Conservation (phyloP, 2,797 vertebrate genomes). For the Chelon labrosus region DNA sequence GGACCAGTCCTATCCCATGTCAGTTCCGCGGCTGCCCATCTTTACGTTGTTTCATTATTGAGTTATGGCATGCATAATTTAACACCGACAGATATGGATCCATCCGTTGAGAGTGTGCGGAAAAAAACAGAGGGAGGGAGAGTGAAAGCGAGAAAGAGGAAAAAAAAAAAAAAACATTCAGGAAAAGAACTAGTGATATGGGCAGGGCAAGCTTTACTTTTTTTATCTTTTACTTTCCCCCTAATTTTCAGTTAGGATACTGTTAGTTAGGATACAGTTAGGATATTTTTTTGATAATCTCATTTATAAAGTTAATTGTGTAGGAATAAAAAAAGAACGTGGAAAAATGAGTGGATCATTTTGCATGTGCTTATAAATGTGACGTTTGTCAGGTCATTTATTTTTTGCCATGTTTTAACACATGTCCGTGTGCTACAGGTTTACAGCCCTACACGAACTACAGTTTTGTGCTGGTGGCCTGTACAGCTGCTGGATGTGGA, state of each 20-base stretch:
- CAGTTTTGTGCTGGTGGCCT: conserved; percentile 89
- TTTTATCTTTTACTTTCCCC: conserved; percentile 29
- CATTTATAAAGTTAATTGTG: neutral
- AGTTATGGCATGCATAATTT: conserved; percentile 87
- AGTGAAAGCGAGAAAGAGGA: conserved; percentile 28
- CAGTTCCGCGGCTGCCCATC: conserved; percentile 79
- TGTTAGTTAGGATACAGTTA: neutral
- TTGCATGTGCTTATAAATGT: neutral
- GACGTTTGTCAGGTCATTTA: neutral
- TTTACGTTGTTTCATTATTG: conserved; percentile 85
- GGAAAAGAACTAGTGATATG: conserved; percentile 36
- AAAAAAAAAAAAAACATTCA: conserved; percentile 5
- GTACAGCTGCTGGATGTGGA: conserved; percentile 90
- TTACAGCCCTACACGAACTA: conserved; percentile 90
- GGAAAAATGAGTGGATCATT: neutral
- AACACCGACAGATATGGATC: conserved; percentile 83
- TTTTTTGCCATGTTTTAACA: neutral
- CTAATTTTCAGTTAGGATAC: conserved; percentile 13
- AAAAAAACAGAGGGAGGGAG: conserved; percentile 60
- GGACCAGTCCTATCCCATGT: conserved; percentile 79
- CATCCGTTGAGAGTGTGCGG: conserved; percentile 78
- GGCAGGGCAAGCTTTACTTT: conserved; percentile 20
- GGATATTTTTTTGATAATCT: neutral
- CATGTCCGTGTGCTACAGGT: conserved; percentile 74
- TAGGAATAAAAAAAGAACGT: neutral